Percentiles rank a stretch among this genome's conserved stretches.
Conservation (phyloP, 1,140 invertebrate genomes). For the Sinella curviseta region DNA sequence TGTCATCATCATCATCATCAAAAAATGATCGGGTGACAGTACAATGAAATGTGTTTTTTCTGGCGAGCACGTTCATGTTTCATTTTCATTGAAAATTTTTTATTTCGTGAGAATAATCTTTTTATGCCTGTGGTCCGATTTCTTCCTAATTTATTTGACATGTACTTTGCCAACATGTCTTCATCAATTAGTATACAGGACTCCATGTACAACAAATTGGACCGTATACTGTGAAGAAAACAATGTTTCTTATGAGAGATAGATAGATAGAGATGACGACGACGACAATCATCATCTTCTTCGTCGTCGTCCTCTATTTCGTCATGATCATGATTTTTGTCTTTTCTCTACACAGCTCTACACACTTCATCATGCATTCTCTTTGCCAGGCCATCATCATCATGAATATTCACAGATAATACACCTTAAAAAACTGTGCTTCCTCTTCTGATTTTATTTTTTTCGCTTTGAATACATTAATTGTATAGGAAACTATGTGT, state of each 20-base stretch:
- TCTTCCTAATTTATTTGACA: constrained; percentile 20
- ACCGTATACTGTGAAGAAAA: not conserved
- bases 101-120: constrained; percentile 16
- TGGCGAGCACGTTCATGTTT: not conserved
- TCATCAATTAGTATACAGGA: constrained; percentile 13
- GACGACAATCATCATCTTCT: no score
- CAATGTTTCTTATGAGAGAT: no score
- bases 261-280: no score
- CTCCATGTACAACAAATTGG: not conserved
- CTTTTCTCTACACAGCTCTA: not conserved
- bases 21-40: not conserved
- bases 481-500: not conserved
- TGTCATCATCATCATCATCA: not conserved
- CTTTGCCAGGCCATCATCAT: not conserved
- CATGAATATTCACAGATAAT: not conserved
- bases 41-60: not conserved
- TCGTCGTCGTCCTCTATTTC: not conserved
- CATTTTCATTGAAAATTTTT: constrained; percentile 14
- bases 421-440: not conserved
- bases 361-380: not conserved
- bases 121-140: constrained; percentile 24
- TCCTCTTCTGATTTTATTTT: not conserved
- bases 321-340: not conserved
- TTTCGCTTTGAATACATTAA: not conserved
- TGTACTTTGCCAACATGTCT: constrained; percentile 26